These are phyloP conservation scores for Zalophus californianus DNA, from an alignment of 2,797 vertebrate species.

Conservation along the genomic window DNA sequence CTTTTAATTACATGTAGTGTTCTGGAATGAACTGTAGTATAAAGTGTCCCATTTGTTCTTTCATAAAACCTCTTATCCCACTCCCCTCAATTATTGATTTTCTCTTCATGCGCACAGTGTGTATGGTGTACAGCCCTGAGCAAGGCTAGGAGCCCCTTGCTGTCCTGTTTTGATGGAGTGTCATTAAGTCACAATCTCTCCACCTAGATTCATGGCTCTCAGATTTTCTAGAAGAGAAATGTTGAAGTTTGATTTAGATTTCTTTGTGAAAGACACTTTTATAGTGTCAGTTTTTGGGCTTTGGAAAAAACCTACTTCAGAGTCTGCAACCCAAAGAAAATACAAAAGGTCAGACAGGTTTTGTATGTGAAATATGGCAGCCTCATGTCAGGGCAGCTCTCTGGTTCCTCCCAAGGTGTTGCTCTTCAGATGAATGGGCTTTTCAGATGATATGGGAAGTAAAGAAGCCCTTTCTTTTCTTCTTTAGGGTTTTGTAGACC, in stretches of 20 bases:
- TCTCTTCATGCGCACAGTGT: not conserved
- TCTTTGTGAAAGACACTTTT: not conserved
- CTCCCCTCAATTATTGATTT: not conserved
- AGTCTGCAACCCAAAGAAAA: not conserved
- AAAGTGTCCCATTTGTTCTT: not conserved
- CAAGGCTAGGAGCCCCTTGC: not conserved
- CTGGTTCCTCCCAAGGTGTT: not conserved
- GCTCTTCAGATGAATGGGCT: not conserved
- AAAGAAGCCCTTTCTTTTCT: not conserved
- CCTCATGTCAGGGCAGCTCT: not conserved
- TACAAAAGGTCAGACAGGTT: not conserved
- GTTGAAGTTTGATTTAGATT: constrained; percentile 2
- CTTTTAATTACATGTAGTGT: not conserved
- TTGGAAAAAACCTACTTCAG: not conserved
- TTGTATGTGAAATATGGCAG: not conserved
- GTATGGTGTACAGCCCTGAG: not conserved
- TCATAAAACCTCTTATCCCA: not conserved
- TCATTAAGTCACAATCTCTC: not conserved
- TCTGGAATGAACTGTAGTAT: not conserved
- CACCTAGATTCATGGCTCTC: not conserved
- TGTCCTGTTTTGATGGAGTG: not conserved
- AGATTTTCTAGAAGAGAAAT: not conserved
- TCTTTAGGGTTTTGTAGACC: not conserved
- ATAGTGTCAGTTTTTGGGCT: not conserved
- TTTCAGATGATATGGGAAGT: not conserved